Base-by-base conservation (phyloP, 1,140 invertebrate species). In the Drosophila melanica region DNA sequence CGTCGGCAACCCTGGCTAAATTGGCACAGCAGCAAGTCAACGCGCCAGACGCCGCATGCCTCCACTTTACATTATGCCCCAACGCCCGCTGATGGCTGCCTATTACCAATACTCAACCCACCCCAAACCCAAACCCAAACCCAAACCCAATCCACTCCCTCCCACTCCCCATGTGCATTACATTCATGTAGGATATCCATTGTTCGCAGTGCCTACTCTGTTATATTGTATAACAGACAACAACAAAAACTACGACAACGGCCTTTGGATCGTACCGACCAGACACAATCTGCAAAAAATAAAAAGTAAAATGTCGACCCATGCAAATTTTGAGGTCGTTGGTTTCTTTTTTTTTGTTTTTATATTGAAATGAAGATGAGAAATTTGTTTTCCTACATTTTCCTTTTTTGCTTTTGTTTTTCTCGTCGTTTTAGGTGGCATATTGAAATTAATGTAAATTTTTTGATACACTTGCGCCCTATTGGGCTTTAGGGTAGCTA, bases 151-250 rank as follows among this genome's bases (percentile, higher is more conserved):
- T 7, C 14, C 10, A n/a, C 37, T 3, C 14, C 3, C 12, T n/a
- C n/a, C 20, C 10, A 35, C 14, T 72, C 66, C 68, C 62, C 57
- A 50, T 66, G 58, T 78, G 66, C 75, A 75, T 79, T 82, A 75
- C 72, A 71, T 78, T 71, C 76, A 82, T 64, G 75, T 75, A 67
- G 57, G 65, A 59, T 37, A 75, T 67, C 66, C 75, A 76, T 82
- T 82, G 80, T 79, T 82, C 78, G 71, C 63, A 76, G 64, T 41
- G 63, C 79, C 68, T 81, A 78, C 62, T 66, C 75, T 30, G 79
- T 64, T 57, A 70, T 78, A 82, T 81, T 81, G 79, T 81, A 74
- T 75, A 81, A 70, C 79, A 78, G 55, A 55, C 67, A 67, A 41
- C 45, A 71, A 53, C 41, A 66, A 60, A 57, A 60, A 44, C 14